Percentiles rank a stretch among this genome's conserved stretches.
Evolutionary conservation across 2,113 vertebrate genomes (phyloP).

Genomic region (Sturnus vulgaris): DNA sequence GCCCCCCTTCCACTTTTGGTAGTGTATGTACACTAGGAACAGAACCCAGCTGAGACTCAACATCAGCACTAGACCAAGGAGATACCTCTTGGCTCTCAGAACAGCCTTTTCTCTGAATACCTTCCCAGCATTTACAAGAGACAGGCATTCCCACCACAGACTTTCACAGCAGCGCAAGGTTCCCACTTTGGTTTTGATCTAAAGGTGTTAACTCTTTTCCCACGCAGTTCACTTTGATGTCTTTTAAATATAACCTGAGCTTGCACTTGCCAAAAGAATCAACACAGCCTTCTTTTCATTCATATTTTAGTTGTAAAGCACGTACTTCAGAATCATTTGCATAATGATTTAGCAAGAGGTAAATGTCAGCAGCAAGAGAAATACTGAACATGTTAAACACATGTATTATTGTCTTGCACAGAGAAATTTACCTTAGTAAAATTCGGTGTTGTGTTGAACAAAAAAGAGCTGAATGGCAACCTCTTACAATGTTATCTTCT

Average conservation of each 20-base stretch:
- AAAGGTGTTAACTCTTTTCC: neutral
- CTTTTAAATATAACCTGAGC: neutral
- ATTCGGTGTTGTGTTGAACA: neutral
- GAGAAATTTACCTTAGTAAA: neutral
- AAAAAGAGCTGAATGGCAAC: neutral
- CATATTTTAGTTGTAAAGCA: neutral
- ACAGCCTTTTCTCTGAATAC: neutral
- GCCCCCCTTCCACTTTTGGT: neutral
- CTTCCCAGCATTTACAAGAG: neutral
- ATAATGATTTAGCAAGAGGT: neutral
- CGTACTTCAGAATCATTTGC: neutral
- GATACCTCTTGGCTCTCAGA: neutral
- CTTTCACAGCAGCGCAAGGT: neutral
- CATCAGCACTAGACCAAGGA: neutral
- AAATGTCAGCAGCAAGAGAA: neutral
- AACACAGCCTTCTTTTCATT: neutral
- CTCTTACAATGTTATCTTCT: neutral
- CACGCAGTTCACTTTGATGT: neutral
- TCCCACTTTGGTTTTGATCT: neutral
- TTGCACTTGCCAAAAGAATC: neutral
- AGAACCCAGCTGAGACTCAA: neutral
- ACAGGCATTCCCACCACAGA: neutral
- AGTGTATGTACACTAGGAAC: neutral
- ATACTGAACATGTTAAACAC: neutral
- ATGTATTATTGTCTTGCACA: neutral